These are phyloP conservation scores for Glaucomys volans DNA, from an alignment of 2,113 vertebrate species.

Conservation along the genomic window DNA sequence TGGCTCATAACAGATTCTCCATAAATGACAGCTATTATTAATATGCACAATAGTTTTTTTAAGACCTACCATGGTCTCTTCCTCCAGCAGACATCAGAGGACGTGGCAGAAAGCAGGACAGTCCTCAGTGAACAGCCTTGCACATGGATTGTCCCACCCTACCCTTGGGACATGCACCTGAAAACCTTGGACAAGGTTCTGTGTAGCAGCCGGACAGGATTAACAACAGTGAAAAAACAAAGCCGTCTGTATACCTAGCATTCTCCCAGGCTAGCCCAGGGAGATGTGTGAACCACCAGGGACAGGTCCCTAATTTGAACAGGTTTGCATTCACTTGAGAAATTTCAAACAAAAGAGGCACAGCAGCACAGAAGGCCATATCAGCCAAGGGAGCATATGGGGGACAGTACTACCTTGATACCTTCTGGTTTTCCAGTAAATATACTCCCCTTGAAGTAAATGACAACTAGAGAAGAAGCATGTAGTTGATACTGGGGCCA, in stretches of 20 bases:
- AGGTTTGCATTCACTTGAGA: neutral
- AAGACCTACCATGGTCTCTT: neutral
- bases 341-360: constrained; percentile 19
- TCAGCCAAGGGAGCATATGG: neutral
- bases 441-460: neutral
- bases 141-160: neutral
- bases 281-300: neutral
- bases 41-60: neutral
- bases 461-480: neutral
- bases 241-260: neutral
- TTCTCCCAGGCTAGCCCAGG: neutral
- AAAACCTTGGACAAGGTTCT: neutral
- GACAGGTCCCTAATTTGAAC: neutral
- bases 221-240: neutral
- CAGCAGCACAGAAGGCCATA: neutral
- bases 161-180: neutral
- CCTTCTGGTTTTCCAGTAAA: neutral
- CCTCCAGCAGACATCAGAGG: neutral
- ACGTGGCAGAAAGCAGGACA: constrained; percentile 2
- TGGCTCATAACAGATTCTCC: neutral
- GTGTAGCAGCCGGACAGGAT: neutral
- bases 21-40: neutral
- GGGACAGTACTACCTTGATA: neutral
- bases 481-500: neutral
- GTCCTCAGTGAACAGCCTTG: neutral